These are phyloP conservation scores for Anableps anableps DNA, from an alignment of 2,797 vertebrate genomes.

Conservation along the genomic window DNA sequence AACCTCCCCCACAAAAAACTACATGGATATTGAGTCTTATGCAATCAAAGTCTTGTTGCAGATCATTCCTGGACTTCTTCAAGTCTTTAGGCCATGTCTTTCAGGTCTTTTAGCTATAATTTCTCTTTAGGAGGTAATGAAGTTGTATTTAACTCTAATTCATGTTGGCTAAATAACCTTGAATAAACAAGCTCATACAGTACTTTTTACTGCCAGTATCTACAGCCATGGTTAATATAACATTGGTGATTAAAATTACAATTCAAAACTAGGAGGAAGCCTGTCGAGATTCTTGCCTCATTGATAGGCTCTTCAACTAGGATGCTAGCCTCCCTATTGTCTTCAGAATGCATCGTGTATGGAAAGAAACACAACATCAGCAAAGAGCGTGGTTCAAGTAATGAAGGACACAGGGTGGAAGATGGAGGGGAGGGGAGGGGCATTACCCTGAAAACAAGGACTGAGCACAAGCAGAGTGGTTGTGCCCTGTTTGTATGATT, in stretches of 20 bases:
- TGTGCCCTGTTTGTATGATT: constrained; percentile 28
- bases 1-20: neutral
- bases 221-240: neutral
- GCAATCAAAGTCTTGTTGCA: neutral
- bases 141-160: neutral
- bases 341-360: no score
- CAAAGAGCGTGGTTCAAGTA: constrained; percentile 8
- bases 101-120: neutral
- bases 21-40: no score
- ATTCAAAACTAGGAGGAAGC: neutral
- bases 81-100: neutral
- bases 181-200: constrained; percentile 1
- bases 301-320: no score
- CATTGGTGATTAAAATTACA: neutral
- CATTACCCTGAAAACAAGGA: constrained; percentile 12
- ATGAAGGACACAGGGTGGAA: neutral
- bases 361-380: neutral
- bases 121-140: neutral
- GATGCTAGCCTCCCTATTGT: no score
- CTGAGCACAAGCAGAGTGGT: constrained; percentile 1
- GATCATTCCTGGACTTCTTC: neutral
- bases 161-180: neutral
- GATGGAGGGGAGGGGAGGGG: neutral
- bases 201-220: neutral
- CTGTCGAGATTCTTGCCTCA: neutral